A percentile compares a stretch with the other conserved stretches of the same genome.
Evolutionary conservation across 2,113 vertebrate genomes (phyloP).

Genomic region (Hystrix brachyura): DNA sequence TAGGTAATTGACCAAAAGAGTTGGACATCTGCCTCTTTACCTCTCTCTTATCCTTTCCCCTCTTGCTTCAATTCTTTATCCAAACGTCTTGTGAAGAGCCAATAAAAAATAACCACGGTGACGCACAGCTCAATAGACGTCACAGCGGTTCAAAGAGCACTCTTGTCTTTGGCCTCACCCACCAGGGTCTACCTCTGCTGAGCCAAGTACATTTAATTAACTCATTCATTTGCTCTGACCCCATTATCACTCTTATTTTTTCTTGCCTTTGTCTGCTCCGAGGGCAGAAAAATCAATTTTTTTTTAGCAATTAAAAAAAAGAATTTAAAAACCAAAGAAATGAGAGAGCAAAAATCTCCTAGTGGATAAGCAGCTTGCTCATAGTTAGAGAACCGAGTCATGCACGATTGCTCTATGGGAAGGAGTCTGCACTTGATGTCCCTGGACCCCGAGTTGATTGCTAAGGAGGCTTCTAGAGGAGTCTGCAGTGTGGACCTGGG

Average conservation of each 20-base stretch:
- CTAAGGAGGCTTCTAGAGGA: background rate
- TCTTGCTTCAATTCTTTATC: background rate
- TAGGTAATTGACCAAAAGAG: background rate
- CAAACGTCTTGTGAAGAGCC: background rate
- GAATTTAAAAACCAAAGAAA: slow-evolving; percentile 48
- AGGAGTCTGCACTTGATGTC: background rate
- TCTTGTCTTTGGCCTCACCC: slow-evolving; percentile 52
- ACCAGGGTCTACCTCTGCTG: slow-evolving; percentile 53
- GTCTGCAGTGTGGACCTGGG: background rate
- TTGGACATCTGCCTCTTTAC: background rate
- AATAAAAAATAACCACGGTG: slow-evolving; percentile 49
- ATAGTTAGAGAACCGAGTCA: background rate
- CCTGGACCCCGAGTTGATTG: background rate
- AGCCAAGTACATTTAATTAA: slow-evolving; percentile 74
- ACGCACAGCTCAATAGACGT: slow-evolving; percentile 35
- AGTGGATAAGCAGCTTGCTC: background rate
- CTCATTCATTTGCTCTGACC: slow-evolving; percentile 73
- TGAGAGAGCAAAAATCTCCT: background rate
- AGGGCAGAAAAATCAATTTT: slow-evolving; percentile 36
- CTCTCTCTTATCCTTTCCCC: background rate
- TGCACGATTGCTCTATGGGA: background rate
- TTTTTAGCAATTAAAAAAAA: slow-evolving; percentile 50
- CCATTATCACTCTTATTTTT: slow-evolving; percentile 46
- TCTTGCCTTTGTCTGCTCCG: slow-evolving; percentile 6
- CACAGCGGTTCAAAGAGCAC: slow-evolving; percentile 16